Evolutionary conservation across 2,797 vertebrate species (phyloP).

Genomic region (Knipowitschia caucasica): DNA sequence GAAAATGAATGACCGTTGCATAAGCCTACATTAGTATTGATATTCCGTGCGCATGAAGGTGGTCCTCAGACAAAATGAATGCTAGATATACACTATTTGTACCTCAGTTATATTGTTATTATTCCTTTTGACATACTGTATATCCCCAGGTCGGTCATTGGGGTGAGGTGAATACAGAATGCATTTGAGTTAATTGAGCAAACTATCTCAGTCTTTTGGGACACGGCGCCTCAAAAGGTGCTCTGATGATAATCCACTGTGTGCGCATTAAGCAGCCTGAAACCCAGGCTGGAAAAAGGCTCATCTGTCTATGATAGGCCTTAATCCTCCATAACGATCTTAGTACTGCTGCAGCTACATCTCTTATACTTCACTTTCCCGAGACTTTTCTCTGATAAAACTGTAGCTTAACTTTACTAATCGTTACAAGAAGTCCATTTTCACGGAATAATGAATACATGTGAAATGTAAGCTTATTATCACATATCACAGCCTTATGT

Average conservation of each 20-base stretch:
- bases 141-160: no score
- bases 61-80: no score
- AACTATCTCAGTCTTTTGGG: slow-evolving; percentile 7
- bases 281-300: slow-evolving; percentile 15
- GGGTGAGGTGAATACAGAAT: no score
- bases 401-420: slow-evolving; percentile 12
- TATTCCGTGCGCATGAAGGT: no score
- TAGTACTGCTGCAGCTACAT: slow-evolving; percentile 5
- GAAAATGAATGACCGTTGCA: no score
- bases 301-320: slow-evolving; percentile 26
- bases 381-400: slow-evolving; percentile 10
- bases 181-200: background rate
- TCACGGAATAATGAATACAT: background rate
- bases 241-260: slow-evolving; percentile 15
- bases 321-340: slow-evolving; percentile 32
- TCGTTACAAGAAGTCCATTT: slow-evolving; percentile 1
- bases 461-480: no score
- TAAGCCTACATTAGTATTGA: no score
- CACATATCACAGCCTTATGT: no score
- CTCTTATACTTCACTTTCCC: background rate
- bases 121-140: no score
- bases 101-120: no score
- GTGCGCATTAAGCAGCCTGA: slow-evolving; percentile 14
- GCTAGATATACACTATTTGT: no score
- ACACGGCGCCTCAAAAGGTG: slow-evolving; percentile 4